Conservation (phyloP, 2,888 invertebrate species). For the Pharmacophagus antenor region DNA sequence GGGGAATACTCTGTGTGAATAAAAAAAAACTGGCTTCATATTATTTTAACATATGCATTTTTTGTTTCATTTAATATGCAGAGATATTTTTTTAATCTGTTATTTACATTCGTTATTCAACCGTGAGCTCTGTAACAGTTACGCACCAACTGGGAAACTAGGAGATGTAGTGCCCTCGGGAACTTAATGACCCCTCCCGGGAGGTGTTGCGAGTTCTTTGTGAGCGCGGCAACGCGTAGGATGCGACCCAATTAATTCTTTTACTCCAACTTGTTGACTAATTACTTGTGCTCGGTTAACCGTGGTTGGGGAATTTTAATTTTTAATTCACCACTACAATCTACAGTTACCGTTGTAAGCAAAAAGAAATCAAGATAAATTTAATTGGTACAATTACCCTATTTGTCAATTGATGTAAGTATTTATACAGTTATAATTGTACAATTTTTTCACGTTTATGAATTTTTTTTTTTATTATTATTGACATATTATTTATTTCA, state of each 20-base stretch:
- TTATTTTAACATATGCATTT: no score
- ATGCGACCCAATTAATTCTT: conserved; percentile 28
- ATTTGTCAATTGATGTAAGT: no score
- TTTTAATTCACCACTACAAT: not conserved
- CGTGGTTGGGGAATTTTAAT: not conserved
- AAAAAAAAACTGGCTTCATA: no score
- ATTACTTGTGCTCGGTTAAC: conserved; percentile 15
- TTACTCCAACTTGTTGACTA: conserved; percentile 13
- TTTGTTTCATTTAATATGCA: not conserved
- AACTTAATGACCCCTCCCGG: conserved; percentile 23
- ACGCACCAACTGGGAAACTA: conserved; percentile 24
- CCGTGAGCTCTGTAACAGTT: conserved; percentile 14
- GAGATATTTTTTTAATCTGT: not conserved
- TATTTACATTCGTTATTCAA: conserved; percentile 16
- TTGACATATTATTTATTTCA: no score
- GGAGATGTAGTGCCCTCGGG: conserved; percentile 26
- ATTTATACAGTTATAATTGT: no score
- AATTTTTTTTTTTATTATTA: no score
- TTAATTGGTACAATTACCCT: no score
- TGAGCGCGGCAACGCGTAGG: conserved; percentile 14
- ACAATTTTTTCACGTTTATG: no score
- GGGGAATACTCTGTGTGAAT: no score
- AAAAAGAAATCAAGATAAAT: no score
- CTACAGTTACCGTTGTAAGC: not conserved
- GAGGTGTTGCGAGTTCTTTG: conserved; percentile 27